A percentile compares a stretch with the other conserved stretches of the same genome.
Conservation (phyloP, 2,888 invertebrate genomes). For the Eutolmus rufibarbis region DNA sequence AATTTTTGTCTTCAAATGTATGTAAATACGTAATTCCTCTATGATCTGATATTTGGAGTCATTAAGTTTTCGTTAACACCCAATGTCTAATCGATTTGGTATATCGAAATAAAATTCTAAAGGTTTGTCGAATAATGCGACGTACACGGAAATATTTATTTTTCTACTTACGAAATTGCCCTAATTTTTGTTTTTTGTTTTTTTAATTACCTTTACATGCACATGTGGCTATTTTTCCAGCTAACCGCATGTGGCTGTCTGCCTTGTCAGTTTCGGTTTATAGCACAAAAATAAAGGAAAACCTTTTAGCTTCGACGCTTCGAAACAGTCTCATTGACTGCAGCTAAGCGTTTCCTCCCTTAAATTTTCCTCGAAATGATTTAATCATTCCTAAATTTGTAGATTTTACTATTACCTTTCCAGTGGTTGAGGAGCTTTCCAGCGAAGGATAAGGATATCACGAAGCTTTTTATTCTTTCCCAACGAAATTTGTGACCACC, state of each 20-base stretch:
- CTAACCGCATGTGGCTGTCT: neutral
- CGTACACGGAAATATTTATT: neutral
- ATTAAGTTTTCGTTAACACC: neutral
- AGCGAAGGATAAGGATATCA: conserved; percentile 17
- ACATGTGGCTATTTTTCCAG: neutral
- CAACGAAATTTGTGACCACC: neutral
- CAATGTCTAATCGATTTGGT: neutral
- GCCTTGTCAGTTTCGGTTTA: neutral
- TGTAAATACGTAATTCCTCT: neutral
- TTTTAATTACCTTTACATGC: neutral
- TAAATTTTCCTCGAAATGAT: neutral
- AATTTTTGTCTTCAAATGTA: neutral
- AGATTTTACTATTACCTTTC: neutral
- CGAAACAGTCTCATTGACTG: neutral
- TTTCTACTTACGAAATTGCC: too few species aligned
- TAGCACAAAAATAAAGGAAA: neutral
- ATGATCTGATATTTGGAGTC: neutral
- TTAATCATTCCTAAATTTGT: neutral
- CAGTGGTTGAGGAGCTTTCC: conserved; percentile 12
- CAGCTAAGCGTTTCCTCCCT: neutral
- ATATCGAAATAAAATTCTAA: neutral
- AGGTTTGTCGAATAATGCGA: neutral
- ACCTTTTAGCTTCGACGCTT: neutral
- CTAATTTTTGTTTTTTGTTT: neutral
- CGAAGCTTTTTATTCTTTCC: neutral